phyloP scores from a whole-genome alignment of 2,888 invertebrate genomes.

The Criorhina ranunculi region DNA sequence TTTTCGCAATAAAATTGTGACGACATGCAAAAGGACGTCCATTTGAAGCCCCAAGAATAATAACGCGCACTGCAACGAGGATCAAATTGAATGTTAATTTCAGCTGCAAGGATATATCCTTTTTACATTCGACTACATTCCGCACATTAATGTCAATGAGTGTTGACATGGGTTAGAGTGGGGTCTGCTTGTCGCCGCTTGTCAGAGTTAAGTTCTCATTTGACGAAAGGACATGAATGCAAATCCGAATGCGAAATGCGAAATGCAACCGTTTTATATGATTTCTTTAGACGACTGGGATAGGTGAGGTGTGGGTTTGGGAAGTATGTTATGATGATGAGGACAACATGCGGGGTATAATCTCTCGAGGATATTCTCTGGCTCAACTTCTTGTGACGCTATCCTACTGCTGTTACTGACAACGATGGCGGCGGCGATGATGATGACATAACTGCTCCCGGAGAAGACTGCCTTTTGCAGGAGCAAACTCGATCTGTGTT shows the following conservation, averaged over 20 bases:
- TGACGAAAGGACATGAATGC: slow-evolving; percentile 64
- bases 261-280: slow-evolving; percentile 75
- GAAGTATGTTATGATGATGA: slow-evolving; percentile 21
- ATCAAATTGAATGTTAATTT: slow-evolving; percentile 73
- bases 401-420: slow-evolving; percentile 7
- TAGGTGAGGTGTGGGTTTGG: not conserved
- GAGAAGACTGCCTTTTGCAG: slow-evolving; percentile 46
- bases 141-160: slow-evolving; percentile 62
- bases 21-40: slow-evolving; percentile 57
- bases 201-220: slow-evolving; percentile 51
- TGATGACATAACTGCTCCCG: slow-evolving; percentile 41
- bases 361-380: slow-evolving; percentile 44
- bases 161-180: slow-evolving; percentile 43
- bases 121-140: slow-evolving; percentile 62
- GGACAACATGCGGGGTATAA: slow-evolving; percentile 49
- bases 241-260: slow-evolving; percentile 72
- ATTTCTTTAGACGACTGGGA: slow-evolving; percentile 66
- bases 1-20: slow-evolving; percentile 53
- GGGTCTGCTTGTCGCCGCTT: not conserved
- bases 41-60: slow-evolving; percentile 59
- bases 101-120: slow-evolving; percentile 59
- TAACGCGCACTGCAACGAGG: slow-evolving; percentile 59
- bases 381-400: slow-evolving; percentile 41
- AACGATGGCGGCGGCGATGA: slow-evolving; percentile 22
- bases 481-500: slow-evolving; percentile 41